Conservation (phyloP, 2,888 invertebrate genomes). For the Dermolepida albohirtum region DNA sequence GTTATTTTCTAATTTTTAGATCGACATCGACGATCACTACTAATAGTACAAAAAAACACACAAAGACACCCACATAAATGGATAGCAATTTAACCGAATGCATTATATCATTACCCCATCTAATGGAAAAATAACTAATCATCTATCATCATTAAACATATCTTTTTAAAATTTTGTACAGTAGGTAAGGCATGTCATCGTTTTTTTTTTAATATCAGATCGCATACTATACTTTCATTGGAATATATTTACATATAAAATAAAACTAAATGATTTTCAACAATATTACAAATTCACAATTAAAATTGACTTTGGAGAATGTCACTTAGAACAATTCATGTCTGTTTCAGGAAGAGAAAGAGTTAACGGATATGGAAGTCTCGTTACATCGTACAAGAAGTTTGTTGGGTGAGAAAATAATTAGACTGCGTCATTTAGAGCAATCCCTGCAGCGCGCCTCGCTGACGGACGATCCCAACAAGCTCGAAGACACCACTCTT, state of each 20-base stretch:
- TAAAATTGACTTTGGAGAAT: background rate
- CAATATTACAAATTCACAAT: too few relatives aligned
- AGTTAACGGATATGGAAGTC: conserved; percentile 86
- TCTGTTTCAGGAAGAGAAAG: conserved; percentile 79
- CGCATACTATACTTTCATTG: too few relatives aligned
- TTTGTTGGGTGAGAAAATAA: conserved; percentile 84
- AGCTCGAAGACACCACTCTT: conserved; percentile 71
- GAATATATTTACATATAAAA: too few relatives aligned
- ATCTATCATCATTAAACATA: conserved; percentile 13
- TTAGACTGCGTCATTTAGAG: conserved; percentile 82
- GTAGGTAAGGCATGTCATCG: conserved; percentile 20
- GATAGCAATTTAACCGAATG: conserved; percentile 19
- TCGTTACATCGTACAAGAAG: conserved; percentile 84
- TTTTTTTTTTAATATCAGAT: too few relatives aligned
- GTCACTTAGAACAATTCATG: conserved; percentile 45
- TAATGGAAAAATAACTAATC: conserved; percentile 30
- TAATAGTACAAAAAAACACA: conserved; percentile 20
- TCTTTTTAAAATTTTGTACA: conserved; percentile 17
- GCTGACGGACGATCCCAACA: conserved; percentile 55
- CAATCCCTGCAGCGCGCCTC: conserved; percentile 78
- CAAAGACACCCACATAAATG: conserved; percentile 18
- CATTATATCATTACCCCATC: conserved; percentile 23
- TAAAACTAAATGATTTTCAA: too few relatives aligned
- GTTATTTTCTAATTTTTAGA: conserved; percentile 30
- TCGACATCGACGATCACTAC: conserved; percentile 25